phyloP scores from a whole-genome alignment of 1,140 invertebrate genomes.

The Ips typographus region DNA sequence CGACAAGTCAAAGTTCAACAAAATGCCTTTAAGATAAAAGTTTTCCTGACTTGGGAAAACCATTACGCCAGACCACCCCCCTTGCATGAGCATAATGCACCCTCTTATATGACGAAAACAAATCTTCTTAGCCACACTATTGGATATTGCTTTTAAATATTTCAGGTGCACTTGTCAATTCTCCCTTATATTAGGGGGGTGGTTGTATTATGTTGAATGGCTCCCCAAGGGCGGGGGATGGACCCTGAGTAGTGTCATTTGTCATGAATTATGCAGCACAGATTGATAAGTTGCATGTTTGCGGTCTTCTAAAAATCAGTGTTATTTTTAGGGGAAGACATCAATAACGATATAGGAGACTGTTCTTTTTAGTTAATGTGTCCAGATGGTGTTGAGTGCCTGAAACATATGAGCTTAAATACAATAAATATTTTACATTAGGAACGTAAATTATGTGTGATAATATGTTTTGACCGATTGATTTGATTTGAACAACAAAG shows the following conservation, averaged over 20 bases:
- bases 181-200: slow-evolving; percentile 21
- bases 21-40: no score
- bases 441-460: no score
- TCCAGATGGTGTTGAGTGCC: no score
- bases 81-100: background rate
- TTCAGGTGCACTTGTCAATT: slow-evolving; percentile 30
- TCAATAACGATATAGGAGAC: no score
- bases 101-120: background rate
- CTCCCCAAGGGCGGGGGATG: slow-evolving; percentile 2
- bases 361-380: no score
- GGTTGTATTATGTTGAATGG: slow-evolving; percentile 15
- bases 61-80: background rate
- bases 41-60: no score
- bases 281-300: slow-evolving; percentile 15
- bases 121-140: background rate
- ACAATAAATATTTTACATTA: no score
- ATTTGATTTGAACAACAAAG: no score
- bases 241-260: slow-evolving; percentile 17
- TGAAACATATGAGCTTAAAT: no score
- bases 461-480: no score
- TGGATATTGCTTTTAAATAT: slow-evolving; percentile 38
- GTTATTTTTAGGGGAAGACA: slow-evolving; percentile 1
- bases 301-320: slow-evolving; percentile 8
- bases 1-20: slow-evolving; percentile 1
- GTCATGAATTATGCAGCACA: slow-evolving; percentile 24